These are phyloP conservation scores for Diorhabda elongata DNA, from an alignment of 1,140 invertebrate genomes.

Conservation along the genomic window DNA sequence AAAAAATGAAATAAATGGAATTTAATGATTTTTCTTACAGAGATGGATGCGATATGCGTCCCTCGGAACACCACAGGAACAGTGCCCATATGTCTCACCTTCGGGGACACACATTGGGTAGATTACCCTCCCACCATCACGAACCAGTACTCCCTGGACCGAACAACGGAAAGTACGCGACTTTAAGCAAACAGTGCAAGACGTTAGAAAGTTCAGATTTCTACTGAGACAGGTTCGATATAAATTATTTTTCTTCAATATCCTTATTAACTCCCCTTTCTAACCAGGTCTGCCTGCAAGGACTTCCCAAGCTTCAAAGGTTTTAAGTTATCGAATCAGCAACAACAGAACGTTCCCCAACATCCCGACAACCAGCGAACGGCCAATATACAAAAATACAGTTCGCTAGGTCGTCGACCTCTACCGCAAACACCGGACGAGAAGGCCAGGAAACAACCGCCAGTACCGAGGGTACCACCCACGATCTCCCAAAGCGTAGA, in stretches of 20 bases:
- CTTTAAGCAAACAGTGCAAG: slow-evolving; percentile 91
- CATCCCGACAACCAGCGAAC: slow-evolving; percentile 33
- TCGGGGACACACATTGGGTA: slow-evolving; percentile 51
- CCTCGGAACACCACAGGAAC: slow-evolving; percentile 40
- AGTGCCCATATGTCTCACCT: slow-evolving; percentile 46
- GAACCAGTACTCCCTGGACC: slow-evolving; percentile 46
- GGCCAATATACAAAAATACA: slow-evolving; percentile 45
- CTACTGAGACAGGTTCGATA: slow-evolving; percentile 70
- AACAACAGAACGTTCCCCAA: slow-evolving; percentile 28
- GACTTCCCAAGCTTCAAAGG: slow-evolving; percentile 49
- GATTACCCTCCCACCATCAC: slow-evolving; percentile 53
- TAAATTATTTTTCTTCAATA: background rate
- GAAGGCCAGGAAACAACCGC: slow-evolving; percentile 43
- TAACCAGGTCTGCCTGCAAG: slow-evolving; percentile 46
- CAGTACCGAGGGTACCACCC: slow-evolving; percentile 42
- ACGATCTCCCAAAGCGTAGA: slow-evolving; percentile 41
- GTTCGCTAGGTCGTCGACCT: slow-evolving; percentile 45
- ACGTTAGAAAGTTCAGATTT: slow-evolving; percentile 90
- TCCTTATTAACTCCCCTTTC: background rate
- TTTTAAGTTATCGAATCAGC: slow-evolving; percentile 47
- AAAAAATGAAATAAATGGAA: slow-evolving; percentile 20
- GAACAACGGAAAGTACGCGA: slow-evolving; percentile 79
- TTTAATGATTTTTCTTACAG: slow-evolving; percentile 33
- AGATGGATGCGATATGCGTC: slow-evolving; percentile 51
- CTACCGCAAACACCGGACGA: slow-evolving; percentile 46